phyloP scores from a whole-genome alignment of 2,888 invertebrate genomes.

The Caenorhabditis sp. region DNA sequence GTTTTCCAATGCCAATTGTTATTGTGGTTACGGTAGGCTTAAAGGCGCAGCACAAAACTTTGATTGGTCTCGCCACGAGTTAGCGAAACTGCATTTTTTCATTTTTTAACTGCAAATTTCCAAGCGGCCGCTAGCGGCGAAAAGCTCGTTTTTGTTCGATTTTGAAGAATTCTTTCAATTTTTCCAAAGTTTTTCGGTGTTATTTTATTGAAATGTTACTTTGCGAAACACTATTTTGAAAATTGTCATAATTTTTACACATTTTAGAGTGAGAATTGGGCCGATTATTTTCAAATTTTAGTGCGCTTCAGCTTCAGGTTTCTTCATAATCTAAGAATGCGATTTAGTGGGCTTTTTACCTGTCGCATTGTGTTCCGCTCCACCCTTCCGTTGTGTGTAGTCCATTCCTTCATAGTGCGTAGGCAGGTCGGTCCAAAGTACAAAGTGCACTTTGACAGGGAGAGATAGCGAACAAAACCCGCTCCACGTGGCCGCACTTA shows the following conservation, averaged over 20 bases:
- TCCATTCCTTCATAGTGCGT: conserved; percentile 24
- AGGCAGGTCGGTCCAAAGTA: conserved; percentile 40
- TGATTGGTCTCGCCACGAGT: neutral
- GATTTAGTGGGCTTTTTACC: too few relatives aligned
- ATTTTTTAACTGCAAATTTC: neutral
- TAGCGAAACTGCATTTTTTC: neutral
- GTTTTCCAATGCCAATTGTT: neutral
- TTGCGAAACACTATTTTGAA: too few relatives aligned
- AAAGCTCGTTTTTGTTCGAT: too few relatives aligned
- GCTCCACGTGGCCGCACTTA: conserved; percentile 44
- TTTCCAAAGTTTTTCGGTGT: neutral
- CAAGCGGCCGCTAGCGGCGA: too few relatives aligned
- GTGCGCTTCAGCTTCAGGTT: too few relatives aligned
- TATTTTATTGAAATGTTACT: too few relatives aligned
- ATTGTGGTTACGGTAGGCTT: conserved; percentile 4
- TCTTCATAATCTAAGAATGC: too few relatives aligned
- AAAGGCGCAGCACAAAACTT: neutral
- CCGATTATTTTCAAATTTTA: too few relatives aligned
- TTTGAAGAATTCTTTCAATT: neutral
- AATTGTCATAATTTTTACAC: neutral
- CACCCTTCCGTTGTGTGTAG: neutral
- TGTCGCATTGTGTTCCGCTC: too few relatives aligned
- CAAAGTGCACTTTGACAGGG: conserved; percentile 31
- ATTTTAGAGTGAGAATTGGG: too few relatives aligned
- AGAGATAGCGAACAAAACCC: conserved; percentile 34